Percentiles rank a stretch among this genome's conserved stretches.
phyloP scores from a whole-genome alignment of 2,888 invertebrate species.

The Aleiodes testaceus region DNA sequence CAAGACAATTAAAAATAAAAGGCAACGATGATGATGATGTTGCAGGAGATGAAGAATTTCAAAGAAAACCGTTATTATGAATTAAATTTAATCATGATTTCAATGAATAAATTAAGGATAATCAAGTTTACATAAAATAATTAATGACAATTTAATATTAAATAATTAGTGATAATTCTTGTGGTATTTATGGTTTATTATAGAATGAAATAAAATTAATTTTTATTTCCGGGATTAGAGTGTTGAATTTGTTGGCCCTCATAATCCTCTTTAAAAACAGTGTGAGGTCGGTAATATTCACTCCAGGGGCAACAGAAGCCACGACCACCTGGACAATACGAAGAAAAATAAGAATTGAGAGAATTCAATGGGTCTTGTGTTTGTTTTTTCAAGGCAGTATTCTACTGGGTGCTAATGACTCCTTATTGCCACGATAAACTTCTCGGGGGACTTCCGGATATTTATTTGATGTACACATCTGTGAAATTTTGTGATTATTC shows the following conservation, averaged over 20 bases:
- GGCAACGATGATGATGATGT: conserved; percentile 14
- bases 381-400: not conserved
- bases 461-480: conserved; percentile 10
- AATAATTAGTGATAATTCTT: no score
- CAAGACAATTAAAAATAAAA: conserved; percentile 8
- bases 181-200: no score
- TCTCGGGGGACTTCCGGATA: conserved; percentile 18
- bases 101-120: no score
- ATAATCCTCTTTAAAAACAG: conserved; percentile 25
- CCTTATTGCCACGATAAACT: conserved; percentile 24
- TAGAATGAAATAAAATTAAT: no score
- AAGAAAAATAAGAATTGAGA: no score
- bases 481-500: not conserved
- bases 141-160: no score
- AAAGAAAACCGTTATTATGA: not conserved
- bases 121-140: no score
- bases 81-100: not conserved
- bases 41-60: not conserved
- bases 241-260: conserved; percentile 6
- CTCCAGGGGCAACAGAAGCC: conserved; percentile 4
- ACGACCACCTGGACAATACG: conserved; percentile 25
- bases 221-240: conserved; percentile 11
- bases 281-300: conserved; percentile 1
- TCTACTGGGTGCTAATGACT: conserved; percentile 31
- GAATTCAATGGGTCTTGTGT: not conserved